Base-by-base conservation (phyloP, 2,113 vertebrate genomes). In the Saguinus imperator region DNA sequence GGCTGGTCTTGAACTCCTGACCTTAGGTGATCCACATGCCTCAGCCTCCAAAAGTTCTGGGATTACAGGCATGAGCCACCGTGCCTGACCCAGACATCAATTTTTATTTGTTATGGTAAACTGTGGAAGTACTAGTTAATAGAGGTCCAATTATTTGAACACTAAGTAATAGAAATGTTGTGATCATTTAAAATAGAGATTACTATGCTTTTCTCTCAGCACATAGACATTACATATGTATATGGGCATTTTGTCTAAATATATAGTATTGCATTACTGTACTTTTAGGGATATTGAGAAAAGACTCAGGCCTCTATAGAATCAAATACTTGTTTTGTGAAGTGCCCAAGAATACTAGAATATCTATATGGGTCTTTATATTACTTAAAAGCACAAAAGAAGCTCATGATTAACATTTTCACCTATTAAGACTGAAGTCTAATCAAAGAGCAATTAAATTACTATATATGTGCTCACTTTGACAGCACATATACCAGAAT, bases 351-450 rank as follows among this genome's bases (percentile, higher is more conserved):
- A 76, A 77, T 88, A 66, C 40, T 1, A 55, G 87, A 92, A 50
- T 84, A 91, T 87, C 21, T 91, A 2, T 82, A 21, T 50, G 13
- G 12, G 40, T 23, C 29, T 70, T 95, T 82, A 1, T 70, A 64
- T 95, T 96, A 84, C 23, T 95, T 90, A 88, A 66, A 87, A 85
- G 29, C n/a, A 83, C 52, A 88, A 85, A 91, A 89, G 48, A 84
- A 72, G n/a, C 81, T 88, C 14, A 50, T 23, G 75, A 5, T 87
- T 83, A 97, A 95, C 16, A 80, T 92, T 95, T 96, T 91, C 21
- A 79, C 3, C 9, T n/a, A 76, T 0, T 94, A 80, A 95, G 21
- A 96, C 43, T 89, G 73, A 93, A 86, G 12, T 86, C 64, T 84
- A 27, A 94, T 86, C 17, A 87, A 95, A 92, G 45, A 88, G 55